Percentiles rank a stretch among this genome's conserved stretches.
phyloP scores from a whole-genome alignment of 2,888 invertebrate species.

The Callimorpha dominula region DNA sequence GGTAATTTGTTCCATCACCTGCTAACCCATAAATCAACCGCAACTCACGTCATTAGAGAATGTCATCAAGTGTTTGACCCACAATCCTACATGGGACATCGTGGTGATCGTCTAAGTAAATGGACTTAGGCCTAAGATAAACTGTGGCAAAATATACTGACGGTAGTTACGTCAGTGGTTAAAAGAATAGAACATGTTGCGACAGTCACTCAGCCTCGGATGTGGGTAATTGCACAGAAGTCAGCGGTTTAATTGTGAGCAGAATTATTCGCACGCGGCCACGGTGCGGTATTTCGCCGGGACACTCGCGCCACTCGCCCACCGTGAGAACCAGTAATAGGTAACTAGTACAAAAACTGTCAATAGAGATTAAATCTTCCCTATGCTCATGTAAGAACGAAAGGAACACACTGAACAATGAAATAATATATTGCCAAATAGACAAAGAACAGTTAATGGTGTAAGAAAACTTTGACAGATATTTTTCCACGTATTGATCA shows the following conservation, averaged over 20 bases:
- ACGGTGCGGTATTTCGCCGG: conserved; percentile 44
- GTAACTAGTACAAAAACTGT: conserved; percentile 66
- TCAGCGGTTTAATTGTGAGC: conserved; percentile 63
- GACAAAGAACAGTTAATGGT: conserved; percentile 49
- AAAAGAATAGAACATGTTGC: conserved; percentile 78
- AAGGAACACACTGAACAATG: conserved; percentile 71
- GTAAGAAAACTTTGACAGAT: conserved; percentile 56
- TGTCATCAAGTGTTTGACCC: conserved; percentile 61
- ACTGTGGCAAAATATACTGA: conserved; percentile 61
- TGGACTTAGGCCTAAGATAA: conserved; percentile 50
- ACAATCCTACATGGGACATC: conserved; percentile 69
- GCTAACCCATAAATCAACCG: conserved; percentile 45
- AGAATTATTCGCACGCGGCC: conserved; percentile 71
- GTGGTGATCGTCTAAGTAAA: conserved; percentile 59
- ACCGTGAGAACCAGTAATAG: conserved; percentile 70
- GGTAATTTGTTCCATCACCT: conserved; percentile 42
- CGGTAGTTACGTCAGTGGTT: conserved; percentile 72
- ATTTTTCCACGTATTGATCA: conserved; percentile 56
- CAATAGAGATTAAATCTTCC: conserved; percentile 68
- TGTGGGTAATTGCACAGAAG: conserved; percentile 70
- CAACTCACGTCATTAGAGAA: conserved; percentile 42
- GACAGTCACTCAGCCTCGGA: conserved; percentile 76
- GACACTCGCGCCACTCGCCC: conserved; percentile 60
- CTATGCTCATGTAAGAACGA: conserved; percentile 64
- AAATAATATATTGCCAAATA: conserved; percentile 74